Percentiles rank a stretch among this genome's conserved stretches.
These are phyloP conservation scores for Pocillopora meandrina DNA, from an alignment of 92 coral and sea anemone species.

Conservation along the genomic window DNA sequence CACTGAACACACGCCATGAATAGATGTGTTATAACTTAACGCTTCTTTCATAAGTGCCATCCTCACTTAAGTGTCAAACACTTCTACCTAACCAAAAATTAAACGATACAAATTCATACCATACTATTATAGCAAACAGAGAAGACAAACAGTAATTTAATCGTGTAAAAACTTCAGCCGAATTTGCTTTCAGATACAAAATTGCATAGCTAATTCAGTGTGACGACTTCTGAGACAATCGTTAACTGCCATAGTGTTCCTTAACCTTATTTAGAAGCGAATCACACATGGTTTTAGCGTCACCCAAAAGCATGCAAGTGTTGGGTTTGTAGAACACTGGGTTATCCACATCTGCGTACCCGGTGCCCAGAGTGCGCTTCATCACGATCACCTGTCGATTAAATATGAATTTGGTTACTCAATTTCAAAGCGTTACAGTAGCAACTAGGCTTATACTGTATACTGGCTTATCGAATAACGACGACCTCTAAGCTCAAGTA, in stretches of 20 bases:
- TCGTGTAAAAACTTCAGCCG: neutral
- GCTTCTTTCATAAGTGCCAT: neutral
- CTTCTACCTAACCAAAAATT: slow-evolving; percentile 15
- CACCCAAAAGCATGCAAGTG: slow-evolving; percentile 97
- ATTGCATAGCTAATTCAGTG: slow-evolving; percentile 7
- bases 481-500: too few species aligned
- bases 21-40: neutral
- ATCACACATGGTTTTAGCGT: slow-evolving; percentile 96
- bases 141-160: neutral
- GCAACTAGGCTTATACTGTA: too few species aligned
- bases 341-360: slow-evolving; percentile 99
- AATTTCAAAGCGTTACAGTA: too few species aligned
- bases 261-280: slow-evolving; percentile 74
- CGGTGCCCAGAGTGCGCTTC: slow-evolving; percentile 98
- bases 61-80: neutral
- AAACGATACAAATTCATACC: neutral
- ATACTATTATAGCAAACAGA: neutral
- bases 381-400: slow-evolving; percentile 90
- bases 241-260: slow-evolving; percentile 70
- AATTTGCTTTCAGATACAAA: slow-evolving; percentile 9
- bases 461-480: too few species aligned
- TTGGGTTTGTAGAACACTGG: slow-evolving; percentile 96
- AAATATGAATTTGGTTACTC: neutral
- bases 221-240: neutral
- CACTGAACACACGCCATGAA: neutral